Percentiles rank a stretch among this genome's conserved stretches.
These are phyloP conservation scores for Gorsachius magnificus DNA, from an alignment of 2,797 vertebrate genomes.

Conservation along the genomic window DNA sequence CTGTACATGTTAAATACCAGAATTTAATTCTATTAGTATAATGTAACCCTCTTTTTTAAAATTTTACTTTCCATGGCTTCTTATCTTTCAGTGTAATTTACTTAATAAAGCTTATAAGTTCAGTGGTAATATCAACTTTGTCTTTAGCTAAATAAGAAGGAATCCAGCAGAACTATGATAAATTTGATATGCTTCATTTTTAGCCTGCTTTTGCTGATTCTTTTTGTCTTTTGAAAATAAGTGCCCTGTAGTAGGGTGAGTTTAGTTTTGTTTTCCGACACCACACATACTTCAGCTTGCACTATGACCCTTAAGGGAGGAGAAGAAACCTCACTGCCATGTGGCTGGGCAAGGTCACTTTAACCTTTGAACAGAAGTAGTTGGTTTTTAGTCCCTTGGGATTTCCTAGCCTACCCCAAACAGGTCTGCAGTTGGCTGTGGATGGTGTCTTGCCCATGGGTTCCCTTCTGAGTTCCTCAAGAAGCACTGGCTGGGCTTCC, in stretches of 20 bases:
- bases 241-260: neutral
- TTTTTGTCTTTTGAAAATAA: neutral
- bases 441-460: neutral
- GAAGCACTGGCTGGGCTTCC: neutral
- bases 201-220: neutral
- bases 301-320: neutral
- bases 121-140: neutral
- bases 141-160: constrained; percentile 18
- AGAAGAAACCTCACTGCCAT: neutral
- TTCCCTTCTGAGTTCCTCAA: neutral
- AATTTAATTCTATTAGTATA: constrained; percentile 32
- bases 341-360: neutral
- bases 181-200: neutral
- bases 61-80: neutral
- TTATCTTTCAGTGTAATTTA: constrained; percentile 41
- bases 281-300: neutral
- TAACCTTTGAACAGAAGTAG: neutral
- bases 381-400: neutral
- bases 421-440: neutral
- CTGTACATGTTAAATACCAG: neutral
- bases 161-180: neutral
- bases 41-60: neutral
- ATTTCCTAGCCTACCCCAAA: neutral
- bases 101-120: constrained; percentile 8
- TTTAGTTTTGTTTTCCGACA: neutral